Conservation (phyloP, 2,113 vertebrate species). For the Ascaphus truei region DNA sequence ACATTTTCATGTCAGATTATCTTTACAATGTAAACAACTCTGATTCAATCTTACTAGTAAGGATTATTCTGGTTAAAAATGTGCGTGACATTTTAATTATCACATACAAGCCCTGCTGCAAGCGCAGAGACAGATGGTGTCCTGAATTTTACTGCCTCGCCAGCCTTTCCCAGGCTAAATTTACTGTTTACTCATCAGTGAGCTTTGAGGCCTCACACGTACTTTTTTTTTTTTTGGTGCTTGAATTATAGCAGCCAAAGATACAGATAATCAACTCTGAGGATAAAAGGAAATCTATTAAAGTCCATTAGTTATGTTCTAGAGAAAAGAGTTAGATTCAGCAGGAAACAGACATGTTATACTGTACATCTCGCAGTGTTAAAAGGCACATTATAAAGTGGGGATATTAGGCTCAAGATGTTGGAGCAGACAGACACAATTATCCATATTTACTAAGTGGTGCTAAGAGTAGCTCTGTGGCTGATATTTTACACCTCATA, state of each 20-base stretch:
- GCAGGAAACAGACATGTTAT: neutral
- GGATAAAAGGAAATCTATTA: slow-evolving; percentile 25
- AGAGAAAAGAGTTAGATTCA: slow-evolving; percentile 3
- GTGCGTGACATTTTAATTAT: slow-evolving; percentile 64
- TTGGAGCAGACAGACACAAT: no score
- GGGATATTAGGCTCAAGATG: no score
- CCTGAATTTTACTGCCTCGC: slow-evolving; percentile 58
- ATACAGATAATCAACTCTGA: neutral
- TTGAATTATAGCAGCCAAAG: slow-evolving; percentile 1
- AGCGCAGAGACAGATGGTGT: slow-evolving; percentile 63
- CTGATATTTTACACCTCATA: no score
- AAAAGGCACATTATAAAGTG: neutral
- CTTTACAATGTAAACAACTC: slow-evolving; percentile 39
- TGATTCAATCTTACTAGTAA: slow-evolving; percentile 30
- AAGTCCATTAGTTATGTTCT: neutral
- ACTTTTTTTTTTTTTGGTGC: neutral
- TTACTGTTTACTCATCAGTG: slow-evolving; percentile 50
- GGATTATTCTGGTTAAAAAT: slow-evolving; percentile 57
- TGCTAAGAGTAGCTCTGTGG: no score
- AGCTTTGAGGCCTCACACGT: slow-evolving; percentile 38
- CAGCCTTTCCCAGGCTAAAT: slow-evolving; percentile 55
- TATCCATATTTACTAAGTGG: no score
- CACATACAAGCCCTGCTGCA: slow-evolving; percentile 60
- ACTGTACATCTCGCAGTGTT: neutral
- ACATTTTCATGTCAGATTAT: slow-evolving; percentile 19